Base-by-base conservation (phyloP, 2,888 invertebrate species). In the Cosmopolites sordidus region DNA sequence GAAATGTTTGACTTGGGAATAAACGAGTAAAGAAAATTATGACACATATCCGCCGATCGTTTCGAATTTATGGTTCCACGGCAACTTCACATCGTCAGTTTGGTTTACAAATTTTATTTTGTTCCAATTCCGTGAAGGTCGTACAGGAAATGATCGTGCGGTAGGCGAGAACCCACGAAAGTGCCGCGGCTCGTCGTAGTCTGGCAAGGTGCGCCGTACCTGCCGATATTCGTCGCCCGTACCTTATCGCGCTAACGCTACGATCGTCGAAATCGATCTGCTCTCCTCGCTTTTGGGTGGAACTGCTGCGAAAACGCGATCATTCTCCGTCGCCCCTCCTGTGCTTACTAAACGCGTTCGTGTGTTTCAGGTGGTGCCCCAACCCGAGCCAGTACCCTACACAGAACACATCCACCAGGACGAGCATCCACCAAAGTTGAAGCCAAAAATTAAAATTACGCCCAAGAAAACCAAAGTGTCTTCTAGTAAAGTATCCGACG, bases 331-430 rank as follows among this genome's bases (percentile, higher is more conserved):
- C n/a, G n/a, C n/a, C n/a, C n/a, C n/a, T n/a, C n/a, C n/a, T n/a
- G n/a, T n/a, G n/a, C n/a, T n/a, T n/a, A 22, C 22, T 22, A 22
- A 22, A 22, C 22, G 22, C 22, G 22, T 8, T 8, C 22, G 22
- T 56, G 33, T 57, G 53, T 60, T 56, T 73, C 65, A 61, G 73
- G 74, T 33, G 33, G 65, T 50, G 62, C 66, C 55, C 64, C 69
- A 55, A 62, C 63, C 43, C 59, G 67, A 56, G 66, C 33, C 11
- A 4, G 22, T 22, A 8, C 22, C 22, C 22, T 22, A 22, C 22
- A 8, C 22, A 3, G 22, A 22, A 5, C 22, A 22, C 4, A 3
- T 22, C 22, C 22, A 22, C 22, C 4, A 22, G 5, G 33, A 33
- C 33, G 71, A 54, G 47, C 60, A 60, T 41, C 52, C 60, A 29